Percentiles rank a stretch among this genome's conserved stretches.
These are phyloP conservation scores for Eupithecia vulgata DNA, from an alignment of 2,888 invertebrate species.

Conservation along the genomic window DNA sequence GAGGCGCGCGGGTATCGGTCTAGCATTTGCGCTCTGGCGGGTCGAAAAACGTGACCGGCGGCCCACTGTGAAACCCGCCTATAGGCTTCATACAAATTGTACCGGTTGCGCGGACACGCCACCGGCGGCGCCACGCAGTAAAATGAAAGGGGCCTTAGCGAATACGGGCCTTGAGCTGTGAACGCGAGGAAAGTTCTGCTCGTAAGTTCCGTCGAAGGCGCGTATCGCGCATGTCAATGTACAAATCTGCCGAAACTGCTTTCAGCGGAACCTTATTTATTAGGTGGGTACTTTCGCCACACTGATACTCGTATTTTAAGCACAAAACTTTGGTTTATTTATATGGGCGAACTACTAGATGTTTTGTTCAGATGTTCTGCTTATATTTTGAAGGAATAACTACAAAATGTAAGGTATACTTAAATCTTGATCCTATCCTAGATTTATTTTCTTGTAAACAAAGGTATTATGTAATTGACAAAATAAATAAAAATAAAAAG, in stretches of 20 bases:
- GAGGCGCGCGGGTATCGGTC: no score
- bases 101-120: no score
- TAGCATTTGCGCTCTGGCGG: no score
- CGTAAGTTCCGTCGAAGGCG: constrained; percentile 32
- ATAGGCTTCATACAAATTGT: no score
- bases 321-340: not conserved
- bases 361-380: not conserved
- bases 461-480: no score
- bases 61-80: no score
- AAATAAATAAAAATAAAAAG: no score
- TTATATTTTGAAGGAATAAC: not conserved
- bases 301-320: constrained; percentile 10
- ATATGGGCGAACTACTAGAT: not conserved
- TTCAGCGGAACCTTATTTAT: constrained; percentile 36
- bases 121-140: no score
- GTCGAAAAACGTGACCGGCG: no score
- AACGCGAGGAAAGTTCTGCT: constrained; percentile 34
- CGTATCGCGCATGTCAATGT: constrained; percentile 38
- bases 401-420: no score
- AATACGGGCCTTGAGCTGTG: not conserved
- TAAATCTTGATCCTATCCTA: not conserved
- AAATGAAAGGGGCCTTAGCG: not conserved
- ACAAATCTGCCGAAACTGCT: constrained; percentile 40
- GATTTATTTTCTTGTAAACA: no score
- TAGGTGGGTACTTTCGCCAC: constrained; percentile 21